These are phyloP conservation scores for Drosophila maculinotata DNA, from an alignment of 2,888 invertebrate genomes.

Conservation along the genomic window DNA sequence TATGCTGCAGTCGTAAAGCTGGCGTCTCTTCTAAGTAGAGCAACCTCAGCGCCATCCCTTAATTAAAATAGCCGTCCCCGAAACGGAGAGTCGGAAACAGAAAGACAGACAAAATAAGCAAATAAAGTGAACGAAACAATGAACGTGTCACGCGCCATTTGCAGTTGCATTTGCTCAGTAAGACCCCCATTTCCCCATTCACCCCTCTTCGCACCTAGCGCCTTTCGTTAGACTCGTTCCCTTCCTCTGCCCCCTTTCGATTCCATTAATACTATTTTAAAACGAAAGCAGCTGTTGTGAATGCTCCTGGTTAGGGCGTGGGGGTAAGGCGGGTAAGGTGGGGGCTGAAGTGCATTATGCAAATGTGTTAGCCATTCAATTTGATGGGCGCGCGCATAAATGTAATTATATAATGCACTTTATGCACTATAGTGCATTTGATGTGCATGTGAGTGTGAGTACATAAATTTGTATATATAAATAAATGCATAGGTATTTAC, in stretches of 20 bases:
- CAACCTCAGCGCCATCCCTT: conserved; percentile 1
- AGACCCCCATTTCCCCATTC: not conserved
- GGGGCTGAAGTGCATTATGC: conserved; percentile 47
- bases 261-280: conserved; percentile 8
- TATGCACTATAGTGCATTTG: conserved; percentile 35
- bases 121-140: conserved; percentile 5
- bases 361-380: conserved; percentile 72
- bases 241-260: not conserved
- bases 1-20: conserved; percentile 8
- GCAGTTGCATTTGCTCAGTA: conserved; percentile 16
- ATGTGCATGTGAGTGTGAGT: conserved; percentile 4
- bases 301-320: not conserved
- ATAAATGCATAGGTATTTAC: conserved; percentile 11
- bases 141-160: conserved; percentile 25
- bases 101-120: not conserved
- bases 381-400: conserved; percentile 64
- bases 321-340: not conserved
- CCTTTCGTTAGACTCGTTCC: conserved; percentile 1
- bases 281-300: conserved; percentile 27
- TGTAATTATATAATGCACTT: conserved; percentile 75
- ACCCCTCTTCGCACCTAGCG: too few species aligned
- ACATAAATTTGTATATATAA: conserved; percentile 2
- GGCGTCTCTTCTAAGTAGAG: not conserved
- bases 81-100: not conserved
- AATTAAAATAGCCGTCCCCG: conserved; percentile 19